phyloP scores from a whole-genome alignment of 2,888 invertebrate genomes.

The Oligia strigilis region DNA sequence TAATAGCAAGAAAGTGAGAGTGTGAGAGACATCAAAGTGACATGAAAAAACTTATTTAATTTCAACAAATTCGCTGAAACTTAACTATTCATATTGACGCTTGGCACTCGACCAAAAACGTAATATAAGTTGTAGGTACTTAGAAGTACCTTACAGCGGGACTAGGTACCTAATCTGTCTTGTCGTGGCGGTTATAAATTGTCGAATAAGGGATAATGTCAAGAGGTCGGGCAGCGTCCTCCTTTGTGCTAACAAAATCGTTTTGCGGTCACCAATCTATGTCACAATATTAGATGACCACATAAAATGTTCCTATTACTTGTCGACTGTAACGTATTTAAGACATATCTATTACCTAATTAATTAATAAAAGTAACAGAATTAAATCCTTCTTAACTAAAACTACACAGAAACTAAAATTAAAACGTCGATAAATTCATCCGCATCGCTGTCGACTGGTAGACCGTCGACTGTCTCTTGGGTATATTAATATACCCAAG shows the following conservation, averaged over 20 bases:
- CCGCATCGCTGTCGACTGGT: no score
- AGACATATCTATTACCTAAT: background rate
- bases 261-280: background rate
- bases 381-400: no score
- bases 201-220: slow-evolving; percentile 47
- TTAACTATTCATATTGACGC: slow-evolving; percentile 32
- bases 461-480: no score
- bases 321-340: background rate
- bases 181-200: slow-evolving; percentile 33
- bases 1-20: slow-evolving; percentile 11
- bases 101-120: slow-evolving; percentile 32
- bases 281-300: background rate
- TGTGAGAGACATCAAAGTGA: background rate
- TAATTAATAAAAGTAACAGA: no score
- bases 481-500: no score
- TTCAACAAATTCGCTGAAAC: slow-evolving; percentile 35
- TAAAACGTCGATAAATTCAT: no score
- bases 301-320: background rate
- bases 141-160: background rate
- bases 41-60: slow-evolving; percentile 54
- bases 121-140: background rate
- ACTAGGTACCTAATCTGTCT: slow-evolving; percentile 15
- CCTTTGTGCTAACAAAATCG: slow-evolving; percentile 20
- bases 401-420: no score
- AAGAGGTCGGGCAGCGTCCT: slow-evolving; percentile 21